Evolutionary conservation across 37 sponge, comb jelly and placozoan genomes (phyloP), one percentile per base, ranked within the genome.

Genomic region (Ephydatia muelleri): DNA sequence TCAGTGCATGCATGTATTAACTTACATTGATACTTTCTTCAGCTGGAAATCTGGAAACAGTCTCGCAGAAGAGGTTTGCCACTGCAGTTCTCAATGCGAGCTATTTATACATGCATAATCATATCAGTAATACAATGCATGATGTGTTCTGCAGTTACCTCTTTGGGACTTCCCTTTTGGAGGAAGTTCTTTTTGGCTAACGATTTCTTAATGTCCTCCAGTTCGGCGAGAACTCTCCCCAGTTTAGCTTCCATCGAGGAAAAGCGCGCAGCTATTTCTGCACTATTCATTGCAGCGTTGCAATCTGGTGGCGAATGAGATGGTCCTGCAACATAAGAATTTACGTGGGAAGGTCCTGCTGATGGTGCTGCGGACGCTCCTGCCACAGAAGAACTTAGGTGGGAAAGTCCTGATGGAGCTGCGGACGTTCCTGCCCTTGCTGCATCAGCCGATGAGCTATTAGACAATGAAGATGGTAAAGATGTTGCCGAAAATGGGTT

Each of bases 201-300:
- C 16, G 57, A 57, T 57, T 57, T 57, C 57, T 57, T 57, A 57
- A 57, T 57, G 16, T 57, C 57, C 14, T 57, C 57, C 9, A 57
- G 57, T 57, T 57, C 57, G 57, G 57, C 57, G 16, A 57, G 57
- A 57, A 57, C 57, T 57, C 16, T 57, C 57, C 57, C 57, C 57
- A 57, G 57, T 57, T 57, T 14, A 57, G 19, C 57, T 21, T 57
- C 57, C 57, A 57, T 57, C 57, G 57, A 57, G 57, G n/a, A n/a
- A n/a, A 57, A 57, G 57, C 57, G 57, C 57, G 57, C 57, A 57
- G 57, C 57, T 57, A 57, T 57, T 57, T 57, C 57, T 57, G 57
- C 9, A 57, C 57, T 57, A 57, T 21, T 57, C 19, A 57, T 57
- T 57, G 0, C n/a, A n/a, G n/a, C 57, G 57, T 57, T 57, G 19